These are phyloP conservation scores for Pachycephala philippinensis DNA, from an alignment of 2,113 vertebrate species.

Conservation along the genomic window DNA sequence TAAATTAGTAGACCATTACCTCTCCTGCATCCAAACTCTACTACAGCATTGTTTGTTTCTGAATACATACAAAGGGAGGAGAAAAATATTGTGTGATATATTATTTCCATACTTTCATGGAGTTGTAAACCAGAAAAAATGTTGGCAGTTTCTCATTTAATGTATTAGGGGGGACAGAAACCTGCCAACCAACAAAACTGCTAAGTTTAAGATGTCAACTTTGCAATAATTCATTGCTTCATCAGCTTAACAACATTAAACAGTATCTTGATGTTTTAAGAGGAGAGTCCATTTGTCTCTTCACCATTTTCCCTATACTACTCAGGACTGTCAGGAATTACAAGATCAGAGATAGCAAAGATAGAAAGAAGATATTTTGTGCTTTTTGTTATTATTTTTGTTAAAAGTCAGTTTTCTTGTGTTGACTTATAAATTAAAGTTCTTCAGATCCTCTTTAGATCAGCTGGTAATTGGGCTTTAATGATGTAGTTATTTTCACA, in stretches of 20 bases:
- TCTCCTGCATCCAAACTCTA: background rate
- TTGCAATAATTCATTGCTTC: background rate
- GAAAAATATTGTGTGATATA: background rate
- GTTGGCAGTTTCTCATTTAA: background rate
- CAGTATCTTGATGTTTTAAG: background rate
- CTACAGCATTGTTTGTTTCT: background rate
- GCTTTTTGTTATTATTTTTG: background rate
- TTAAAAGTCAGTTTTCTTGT: background rate
- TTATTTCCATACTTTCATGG: background rate
- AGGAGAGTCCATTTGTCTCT: background rate
- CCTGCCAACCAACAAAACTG: background rate
- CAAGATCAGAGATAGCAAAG: background rate
- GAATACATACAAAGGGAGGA: background rate
- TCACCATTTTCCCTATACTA: background rate
- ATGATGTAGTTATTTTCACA: background rate
- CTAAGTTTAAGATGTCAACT: background rate
- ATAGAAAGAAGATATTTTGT: background rate
- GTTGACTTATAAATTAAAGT: background rate
- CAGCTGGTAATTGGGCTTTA: background rate
- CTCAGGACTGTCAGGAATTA: background rate
- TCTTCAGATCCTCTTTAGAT: background rate
- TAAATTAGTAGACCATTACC: background rate
- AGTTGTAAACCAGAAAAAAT: background rate
- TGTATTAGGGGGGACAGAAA: background rate
- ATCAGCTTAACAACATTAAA: background rate